phyloP scores from a whole-genome alignment of 1,140 invertebrate genomes.

The Phortica variegata region DNA sequence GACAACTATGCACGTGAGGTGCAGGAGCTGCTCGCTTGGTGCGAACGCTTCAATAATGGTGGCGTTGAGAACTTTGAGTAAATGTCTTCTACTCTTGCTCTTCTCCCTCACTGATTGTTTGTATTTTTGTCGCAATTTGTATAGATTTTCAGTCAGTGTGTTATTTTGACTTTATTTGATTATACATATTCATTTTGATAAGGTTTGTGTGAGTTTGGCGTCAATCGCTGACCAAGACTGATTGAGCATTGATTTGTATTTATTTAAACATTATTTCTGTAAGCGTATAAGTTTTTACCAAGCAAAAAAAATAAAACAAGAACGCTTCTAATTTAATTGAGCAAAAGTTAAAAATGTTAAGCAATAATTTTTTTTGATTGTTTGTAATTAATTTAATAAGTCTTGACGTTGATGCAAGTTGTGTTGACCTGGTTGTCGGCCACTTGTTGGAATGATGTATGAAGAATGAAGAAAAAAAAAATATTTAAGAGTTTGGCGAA shows the following conservation, averaged over 20 bases:
- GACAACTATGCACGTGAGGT: slow-evolving; percentile 44
- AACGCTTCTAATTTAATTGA: slow-evolving; percentile 26
- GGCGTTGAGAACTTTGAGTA: slow-evolving; percentile 45
- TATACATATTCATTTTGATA: neutral
- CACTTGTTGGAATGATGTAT: too few species aligned
- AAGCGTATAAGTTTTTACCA: slow-evolving; percentile 16
- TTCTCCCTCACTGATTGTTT: too few species aligned
- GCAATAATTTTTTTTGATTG: slow-evolving; percentile 7
- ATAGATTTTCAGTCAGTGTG: slow-evolving; percentile 1
- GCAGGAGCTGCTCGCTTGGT: slow-evolving; percentile 45
- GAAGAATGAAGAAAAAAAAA: too few species aligned
- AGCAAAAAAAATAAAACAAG: slow-evolving; percentile 9
- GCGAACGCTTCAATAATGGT: slow-evolving; percentile 51
- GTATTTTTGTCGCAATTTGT: neutral
- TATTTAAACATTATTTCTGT: slow-evolving; percentile 2
- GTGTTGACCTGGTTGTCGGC: too few species aligned
- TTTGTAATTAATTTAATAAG: neutral
- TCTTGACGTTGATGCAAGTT: too few species aligned
- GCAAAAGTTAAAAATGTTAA: slow-evolving; percentile 11
- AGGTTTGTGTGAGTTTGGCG: slow-evolving; percentile 14
- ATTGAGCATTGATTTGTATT: slow-evolving; percentile 19
- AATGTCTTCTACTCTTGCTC: too few species aligned
- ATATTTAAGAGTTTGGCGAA: neutral
- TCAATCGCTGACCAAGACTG: slow-evolving; percentile 29
- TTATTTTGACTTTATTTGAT: neutral